phyloP scores from a whole-genome alignment of 2,888 invertebrate species.

The Andrena fulva region DNA sequence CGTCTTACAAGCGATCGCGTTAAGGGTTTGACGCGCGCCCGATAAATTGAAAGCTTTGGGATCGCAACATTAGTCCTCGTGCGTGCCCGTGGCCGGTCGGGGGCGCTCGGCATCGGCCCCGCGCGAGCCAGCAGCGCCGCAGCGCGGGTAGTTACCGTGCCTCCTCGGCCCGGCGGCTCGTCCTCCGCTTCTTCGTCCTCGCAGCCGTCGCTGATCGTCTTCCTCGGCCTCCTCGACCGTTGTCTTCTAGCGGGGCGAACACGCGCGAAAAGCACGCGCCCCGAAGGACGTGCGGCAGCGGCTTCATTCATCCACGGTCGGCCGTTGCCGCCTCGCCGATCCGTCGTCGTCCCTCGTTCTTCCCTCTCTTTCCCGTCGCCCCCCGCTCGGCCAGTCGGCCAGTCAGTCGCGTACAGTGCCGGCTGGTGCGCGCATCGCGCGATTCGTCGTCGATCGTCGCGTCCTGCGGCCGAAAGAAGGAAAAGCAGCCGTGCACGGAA shows the following conservation, averaged over 20 bases:
- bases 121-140: conserved; percentile 54
- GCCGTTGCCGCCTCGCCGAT: conserved; percentile 33
- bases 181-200: conserved; percentile 38
- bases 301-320: conserved; percentile 51
- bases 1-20: neutral
- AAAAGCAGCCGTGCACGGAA: neutral
- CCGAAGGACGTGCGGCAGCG: conserved; percentile 31
- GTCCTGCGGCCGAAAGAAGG: conserved; percentile 15
- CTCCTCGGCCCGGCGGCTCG: conserved; percentile 23
- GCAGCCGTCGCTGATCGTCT: conserved; percentile 23
- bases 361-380: conserved; percentile 32
- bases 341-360: neutral
- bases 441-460: conserved; percentile 19
- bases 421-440: conserved; percentile 61
- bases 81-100: conserved; percentile 46
- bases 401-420: conserved; percentile 68
- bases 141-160: conserved; percentile 62
- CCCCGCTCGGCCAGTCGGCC: conserved; percentile 46
- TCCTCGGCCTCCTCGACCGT: conserved; percentile 18
- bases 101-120: conserved; percentile 26
- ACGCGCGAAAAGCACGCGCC: conserved; percentile 46
- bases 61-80: conserved; percentile 38
- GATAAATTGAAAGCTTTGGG: conserved; percentile 16
- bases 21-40: conserved; percentile 30
- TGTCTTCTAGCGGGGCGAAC: conserved; percentile 1